phyloP scores from a whole-genome alignment of 2,797 vertebrate genomes.

The Choloepus didactylus region DNA sequence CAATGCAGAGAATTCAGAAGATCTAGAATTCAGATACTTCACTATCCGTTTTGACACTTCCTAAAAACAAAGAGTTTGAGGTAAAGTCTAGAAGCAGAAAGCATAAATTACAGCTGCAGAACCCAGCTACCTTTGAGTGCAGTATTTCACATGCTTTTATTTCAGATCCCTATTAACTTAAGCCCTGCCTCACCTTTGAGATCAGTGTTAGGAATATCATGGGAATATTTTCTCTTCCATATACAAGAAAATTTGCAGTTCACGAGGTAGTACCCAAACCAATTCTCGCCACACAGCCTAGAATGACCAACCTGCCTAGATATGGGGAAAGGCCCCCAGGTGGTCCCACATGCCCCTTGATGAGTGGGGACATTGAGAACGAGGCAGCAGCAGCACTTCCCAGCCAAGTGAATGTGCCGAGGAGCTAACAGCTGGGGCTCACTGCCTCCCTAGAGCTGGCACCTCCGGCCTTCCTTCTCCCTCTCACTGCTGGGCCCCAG shows the following conservation, averaged over 20 bases:
- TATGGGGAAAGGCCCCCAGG: not conserved
- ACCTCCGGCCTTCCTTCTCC: conserved; percentile 3
- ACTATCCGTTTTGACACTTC: not conserved
- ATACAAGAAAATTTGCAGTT: not conserved
- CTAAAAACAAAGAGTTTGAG: not conserved
- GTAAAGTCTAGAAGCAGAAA: conserved; percentile 35
- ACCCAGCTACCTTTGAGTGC: not conserved
- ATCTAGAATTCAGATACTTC: not conserved
- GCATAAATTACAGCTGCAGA: not conserved
- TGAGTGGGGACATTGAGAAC: not conserved
- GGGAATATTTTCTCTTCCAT: conserved; percentile 44
- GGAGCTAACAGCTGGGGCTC: not conserved
- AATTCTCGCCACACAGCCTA: not conserved
- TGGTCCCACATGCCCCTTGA: not conserved
- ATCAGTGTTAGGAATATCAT: not conserved
- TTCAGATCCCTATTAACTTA: not conserved
- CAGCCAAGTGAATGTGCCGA: not conserved
- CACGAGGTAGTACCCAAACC: not conserved
- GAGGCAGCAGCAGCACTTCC: not conserved
- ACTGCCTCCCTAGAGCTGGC: not conserved
- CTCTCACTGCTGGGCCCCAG: not conserved
- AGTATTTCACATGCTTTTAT: not conserved
- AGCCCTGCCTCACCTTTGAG: conserved; percentile 1
- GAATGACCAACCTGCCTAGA: not conserved
- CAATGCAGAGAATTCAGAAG: not conserved